phyloP scores from a whole-genome alignment of 2,113 vertebrate genomes.

The Parus major region DNA sequence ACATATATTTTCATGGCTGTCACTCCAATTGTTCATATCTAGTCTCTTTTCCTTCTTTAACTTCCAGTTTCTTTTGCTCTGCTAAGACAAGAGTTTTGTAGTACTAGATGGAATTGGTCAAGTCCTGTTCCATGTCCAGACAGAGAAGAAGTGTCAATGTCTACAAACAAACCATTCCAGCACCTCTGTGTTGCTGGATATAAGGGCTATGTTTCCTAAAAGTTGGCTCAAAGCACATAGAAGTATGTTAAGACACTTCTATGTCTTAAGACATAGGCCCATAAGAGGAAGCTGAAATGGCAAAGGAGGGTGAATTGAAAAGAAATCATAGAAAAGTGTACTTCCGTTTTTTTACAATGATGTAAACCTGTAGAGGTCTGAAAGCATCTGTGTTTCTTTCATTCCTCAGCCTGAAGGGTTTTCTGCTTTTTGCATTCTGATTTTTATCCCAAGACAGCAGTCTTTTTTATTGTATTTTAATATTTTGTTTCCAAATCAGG shows the following conservation, averaged over 20 bases:
- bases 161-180: neutral
- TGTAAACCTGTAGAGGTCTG: neutral
- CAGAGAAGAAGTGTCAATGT: neutral
- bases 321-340: neutral
- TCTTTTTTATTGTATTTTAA: neutral
- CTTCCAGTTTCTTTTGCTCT: neutral
- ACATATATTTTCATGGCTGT: neutral
- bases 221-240: neutral
- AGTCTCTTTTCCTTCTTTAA: neutral
- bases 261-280: too few relatives aligned
- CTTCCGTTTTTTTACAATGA: neutral
- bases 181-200: neutral
- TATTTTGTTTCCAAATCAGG: slow-evolving; percentile 71
- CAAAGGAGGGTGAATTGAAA: neutral
- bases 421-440: neutral
- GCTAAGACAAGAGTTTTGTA: neutral
- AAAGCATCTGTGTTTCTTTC: neutral
- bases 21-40: neutral
- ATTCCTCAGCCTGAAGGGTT: neutral
- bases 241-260: neutral
- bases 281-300: neutral
- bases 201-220: neutral
- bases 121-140: neutral
- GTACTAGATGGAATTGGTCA: neutral
- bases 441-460: neutral